Evolutionary conservation across 1,140 invertebrate species (phyloP).

Genomic region (Parasteatoda tepidariorum): DNA sequence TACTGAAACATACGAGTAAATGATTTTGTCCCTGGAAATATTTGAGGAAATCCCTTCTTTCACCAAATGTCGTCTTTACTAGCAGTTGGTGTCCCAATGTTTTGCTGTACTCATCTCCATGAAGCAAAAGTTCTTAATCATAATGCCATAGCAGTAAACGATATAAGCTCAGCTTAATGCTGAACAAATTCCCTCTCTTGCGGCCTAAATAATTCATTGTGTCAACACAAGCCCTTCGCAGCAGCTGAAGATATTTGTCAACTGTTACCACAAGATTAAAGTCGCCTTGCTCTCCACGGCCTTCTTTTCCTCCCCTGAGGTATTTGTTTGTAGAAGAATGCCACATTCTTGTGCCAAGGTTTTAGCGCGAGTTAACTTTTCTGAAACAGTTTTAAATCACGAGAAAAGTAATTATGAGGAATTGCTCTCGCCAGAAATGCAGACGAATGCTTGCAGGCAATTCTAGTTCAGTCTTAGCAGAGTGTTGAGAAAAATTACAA

Average conservation of each 20-base stretch:
- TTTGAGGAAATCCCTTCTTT: no score
- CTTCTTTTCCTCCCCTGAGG: neutral
- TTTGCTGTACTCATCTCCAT: constrained; percentile 11
- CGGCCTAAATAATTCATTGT: constrained; percentile 57
- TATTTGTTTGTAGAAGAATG: constrained; percentile 44
- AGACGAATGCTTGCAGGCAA: no score
- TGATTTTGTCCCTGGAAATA: no score
- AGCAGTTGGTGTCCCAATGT: neutral
- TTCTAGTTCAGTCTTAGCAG: no score
- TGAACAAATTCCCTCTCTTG: constrained; percentile 44
- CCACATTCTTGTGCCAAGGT: constrained; percentile 13
- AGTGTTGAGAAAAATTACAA: no score
- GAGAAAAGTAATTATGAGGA: constrained; percentile 42
- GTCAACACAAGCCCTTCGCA: constrained; percentile 36
- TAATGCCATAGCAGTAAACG: constrained; percentile 45
- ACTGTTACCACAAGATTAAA: constrained; percentile 53
- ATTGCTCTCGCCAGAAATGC: neutral
- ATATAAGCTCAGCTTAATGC: constrained; percentile 36
- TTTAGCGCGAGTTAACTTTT: constrained; percentile 6
- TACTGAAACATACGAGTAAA: no score
- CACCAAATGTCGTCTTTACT: no score
- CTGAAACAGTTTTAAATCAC: constrained; percentile 36
- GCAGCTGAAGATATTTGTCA: constrained; percentile 45
- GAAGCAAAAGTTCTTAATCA: constrained; percentile 46
- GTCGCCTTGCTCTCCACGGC: constrained; percentile 5